These are phyloP conservation scores for Corvus moneduloides DNA, from an alignment of 2,113 vertebrate genomes.

Conservation along the genomic window DNA sequence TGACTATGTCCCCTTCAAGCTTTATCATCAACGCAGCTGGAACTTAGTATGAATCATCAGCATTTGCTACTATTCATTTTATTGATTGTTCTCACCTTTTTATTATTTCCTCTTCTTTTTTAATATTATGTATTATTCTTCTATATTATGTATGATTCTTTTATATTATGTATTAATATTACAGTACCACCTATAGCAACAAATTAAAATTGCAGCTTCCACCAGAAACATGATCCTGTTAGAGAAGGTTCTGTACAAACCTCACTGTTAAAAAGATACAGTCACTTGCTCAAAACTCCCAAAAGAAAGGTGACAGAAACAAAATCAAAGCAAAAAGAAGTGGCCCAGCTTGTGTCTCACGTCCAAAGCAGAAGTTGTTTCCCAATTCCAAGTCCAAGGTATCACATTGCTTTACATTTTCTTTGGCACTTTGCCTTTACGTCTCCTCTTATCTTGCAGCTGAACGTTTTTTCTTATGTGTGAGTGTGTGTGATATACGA, in stretches of 20 bases:
- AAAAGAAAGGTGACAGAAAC: not conserved
- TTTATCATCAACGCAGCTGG: not conserved
- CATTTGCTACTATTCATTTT: not conserved
- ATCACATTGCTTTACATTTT: not conserved
- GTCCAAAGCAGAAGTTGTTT: not conserved
- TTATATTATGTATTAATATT: slow-evolving; percentile 41
- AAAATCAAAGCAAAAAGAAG: not conserved
- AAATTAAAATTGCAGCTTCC: slow-evolving; percentile 49
- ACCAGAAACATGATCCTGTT: not conserved
- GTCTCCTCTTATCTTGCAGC: not conserved
- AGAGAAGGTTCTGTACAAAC: not conserved
- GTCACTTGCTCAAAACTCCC: not conserved
- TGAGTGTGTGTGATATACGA: not conserved
- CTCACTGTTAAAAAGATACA: not conserved
- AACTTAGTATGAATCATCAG: not conserved
- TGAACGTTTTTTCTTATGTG: not conserved
- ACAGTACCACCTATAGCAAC: slow-evolving; percentile 64
- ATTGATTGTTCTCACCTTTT: not conserved
- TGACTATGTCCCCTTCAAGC: not conserved
- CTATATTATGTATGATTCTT: not conserved
- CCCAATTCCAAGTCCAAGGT: not conserved
- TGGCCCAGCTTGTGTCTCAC: not conserved
- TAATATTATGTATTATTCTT: not conserved
- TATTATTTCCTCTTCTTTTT: not conserved
- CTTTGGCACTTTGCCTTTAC: not conserved